Evolutionary conservation across 2,888 invertebrate species (phyloP).

Genomic region (Teleogryllus oceanicus): DNA sequence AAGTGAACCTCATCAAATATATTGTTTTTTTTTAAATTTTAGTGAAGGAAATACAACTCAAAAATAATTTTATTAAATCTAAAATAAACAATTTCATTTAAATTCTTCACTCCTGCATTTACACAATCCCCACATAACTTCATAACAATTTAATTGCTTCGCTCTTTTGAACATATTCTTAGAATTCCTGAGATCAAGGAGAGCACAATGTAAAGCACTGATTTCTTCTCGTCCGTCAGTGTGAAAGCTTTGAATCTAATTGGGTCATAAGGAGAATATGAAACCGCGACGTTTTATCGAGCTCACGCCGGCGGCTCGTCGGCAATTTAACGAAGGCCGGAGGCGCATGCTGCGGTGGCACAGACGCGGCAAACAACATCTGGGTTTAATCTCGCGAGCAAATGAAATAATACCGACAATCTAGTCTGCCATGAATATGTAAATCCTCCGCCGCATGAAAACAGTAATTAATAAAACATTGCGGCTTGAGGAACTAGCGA

Average conservation of each 20-base stretch:
- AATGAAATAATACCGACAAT: conserved; percentile 18
- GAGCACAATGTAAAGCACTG: too few species aligned
- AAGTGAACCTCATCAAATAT: too few species aligned
- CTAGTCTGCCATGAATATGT: conserved; percentile 4
- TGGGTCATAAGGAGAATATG: neutral
- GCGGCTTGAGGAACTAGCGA: neutral
- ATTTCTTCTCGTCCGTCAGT: too few species aligned
- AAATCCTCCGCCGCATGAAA: neutral
- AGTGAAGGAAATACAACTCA: too few species aligned
- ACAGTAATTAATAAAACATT: conserved; percentile 11
- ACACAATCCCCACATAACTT: too few species aligned
- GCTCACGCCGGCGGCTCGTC: neutral
- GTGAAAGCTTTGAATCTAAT: neutral
- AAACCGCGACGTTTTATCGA: conserved; percentile 6
- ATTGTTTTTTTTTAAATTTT: too few species aligned
- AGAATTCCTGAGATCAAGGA: too few species aligned
- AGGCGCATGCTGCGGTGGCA: neutral
- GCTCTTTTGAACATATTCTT: too few species aligned
- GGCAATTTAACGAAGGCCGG: neutral
- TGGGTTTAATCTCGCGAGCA: conserved; percentile 8
- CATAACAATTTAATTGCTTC: too few species aligned
- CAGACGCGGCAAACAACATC: neutral
- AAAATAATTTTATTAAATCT: too few species aligned
- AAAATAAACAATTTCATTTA: too few species aligned
- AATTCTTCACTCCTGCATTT: too few species aligned